Evolutionary conservation across 2,888 invertebrate genomes (phyloP).

Genomic region (Petrophora chlorosata): DNA sequence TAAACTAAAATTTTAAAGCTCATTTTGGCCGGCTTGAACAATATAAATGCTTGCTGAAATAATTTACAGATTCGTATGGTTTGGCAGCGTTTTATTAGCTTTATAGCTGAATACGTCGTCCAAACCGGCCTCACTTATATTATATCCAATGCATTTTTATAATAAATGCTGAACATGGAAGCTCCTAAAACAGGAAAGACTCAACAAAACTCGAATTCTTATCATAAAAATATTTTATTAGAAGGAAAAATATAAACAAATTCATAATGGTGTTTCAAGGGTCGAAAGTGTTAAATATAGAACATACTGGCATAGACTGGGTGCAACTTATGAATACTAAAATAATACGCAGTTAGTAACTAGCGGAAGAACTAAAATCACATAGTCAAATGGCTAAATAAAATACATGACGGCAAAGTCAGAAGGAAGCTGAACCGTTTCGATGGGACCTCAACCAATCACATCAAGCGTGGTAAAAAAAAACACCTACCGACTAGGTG

Average conservation of each 20-base stretch:
- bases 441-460: too few relatives aligned
- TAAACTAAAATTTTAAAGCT: too few relatives aligned
- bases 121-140: too few relatives aligned
- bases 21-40: too few relatives aligned
- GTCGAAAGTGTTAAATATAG: not conserved
- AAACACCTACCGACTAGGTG: too few relatives aligned
- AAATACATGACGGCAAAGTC: too few relatives aligned
- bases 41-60: too few relatives aligned
- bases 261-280: constrained; percentile 1
- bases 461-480: too few relatives aligned
- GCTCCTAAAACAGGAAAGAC: constrained; percentile 13
- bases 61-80: too few relatives aligned
- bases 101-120: too few relatives aligned
- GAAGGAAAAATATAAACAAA: constrained; percentile 13
- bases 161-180: constrained; percentile 15
- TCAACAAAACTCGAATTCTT: constrained; percentile 14
- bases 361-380: constrained; percentile 6
- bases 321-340: constrained; percentile 10
- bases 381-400: not conserved
- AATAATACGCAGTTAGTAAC: not conserved
- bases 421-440: too few relatives aligned
- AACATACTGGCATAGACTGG: not conserved
- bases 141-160: not conserved
- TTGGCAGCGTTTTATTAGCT: too few relatives aligned
- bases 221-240: constrained; percentile 19